These are phyloP conservation scores for Bubo blakistoni DNA, from an alignment of 2,113 vertebrate genomes.

Conservation along the genomic window DNA sequence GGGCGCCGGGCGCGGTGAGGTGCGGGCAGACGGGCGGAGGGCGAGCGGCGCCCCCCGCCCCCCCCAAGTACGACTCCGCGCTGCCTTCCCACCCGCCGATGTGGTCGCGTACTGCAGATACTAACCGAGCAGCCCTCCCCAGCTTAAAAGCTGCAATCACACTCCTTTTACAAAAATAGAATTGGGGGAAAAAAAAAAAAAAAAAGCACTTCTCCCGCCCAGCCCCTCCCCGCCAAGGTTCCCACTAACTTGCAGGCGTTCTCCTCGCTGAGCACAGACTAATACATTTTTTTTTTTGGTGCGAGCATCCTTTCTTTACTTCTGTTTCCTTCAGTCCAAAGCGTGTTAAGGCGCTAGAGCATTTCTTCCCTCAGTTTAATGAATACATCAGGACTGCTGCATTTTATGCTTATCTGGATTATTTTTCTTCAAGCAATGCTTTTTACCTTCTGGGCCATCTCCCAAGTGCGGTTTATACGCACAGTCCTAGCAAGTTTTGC, in stretches of 20 bases:
- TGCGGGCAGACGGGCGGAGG: not conserved
- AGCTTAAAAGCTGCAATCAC: slow-evolving; percentile 12
- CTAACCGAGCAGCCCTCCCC: slow-evolving; percentile 20
- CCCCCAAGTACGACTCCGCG: not conserved
- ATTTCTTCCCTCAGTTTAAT: not conserved
- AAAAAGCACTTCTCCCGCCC: not conserved
- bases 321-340: not conserved
- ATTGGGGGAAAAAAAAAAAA: not conserved
- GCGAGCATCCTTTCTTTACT: not conserved
- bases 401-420: not conserved
- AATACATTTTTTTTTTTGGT: not conserved
- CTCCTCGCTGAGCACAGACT: not conserved
- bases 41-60: not conserved
- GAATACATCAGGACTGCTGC: not conserved
- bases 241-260: not conserved
- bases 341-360: not conserved
- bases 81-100: not conserved
- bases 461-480: not conserved
- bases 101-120: slow-evolving; percentile 49
- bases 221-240: not conserved
- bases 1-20: not conserved
- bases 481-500: slow-evolving; percentile 16
- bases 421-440: not conserved
- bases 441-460: not conserved
- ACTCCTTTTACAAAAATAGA: not conserved